Percentiles rank a stretch among this genome's conserved stretches.
These are phyloP conservation scores for Marcusenius ussheri DNA, from an alignment of 2,113 vertebrate genomes.

Conservation along the genomic window DNA sequence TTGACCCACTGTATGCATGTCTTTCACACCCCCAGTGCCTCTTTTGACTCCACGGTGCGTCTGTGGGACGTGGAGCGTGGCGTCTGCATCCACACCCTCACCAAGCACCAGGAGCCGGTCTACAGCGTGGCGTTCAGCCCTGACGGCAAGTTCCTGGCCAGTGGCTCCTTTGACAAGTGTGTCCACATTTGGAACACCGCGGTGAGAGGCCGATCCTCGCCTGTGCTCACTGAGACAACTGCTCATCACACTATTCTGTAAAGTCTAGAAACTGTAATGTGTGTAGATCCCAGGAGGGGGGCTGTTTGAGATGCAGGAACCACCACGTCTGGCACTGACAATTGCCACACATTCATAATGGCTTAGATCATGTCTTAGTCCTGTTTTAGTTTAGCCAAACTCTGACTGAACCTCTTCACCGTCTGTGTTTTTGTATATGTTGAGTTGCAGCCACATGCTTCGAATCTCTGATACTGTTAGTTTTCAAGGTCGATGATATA, in stretches of 20 bases:
- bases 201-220: slow-evolving; percentile 47
- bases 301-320: background rate
- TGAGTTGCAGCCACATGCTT: background rate
- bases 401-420: background rate
- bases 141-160: slow-evolving; percentile 86
- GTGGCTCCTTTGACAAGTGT: slow-evolving; percentile 97
- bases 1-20: background rate
- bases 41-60: slow-evolving; percentile 90
- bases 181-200: slow-evolving; percentile 96
- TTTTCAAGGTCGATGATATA: background rate
- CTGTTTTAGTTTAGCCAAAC: background rate
- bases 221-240: background rate
- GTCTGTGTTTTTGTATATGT: background rate
- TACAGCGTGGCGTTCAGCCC: slow-evolving; percentile 97
- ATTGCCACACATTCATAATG: background rate
- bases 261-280: background rate
- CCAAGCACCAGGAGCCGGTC: slow-evolving; percentile 92
- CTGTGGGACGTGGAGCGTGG: slow-evolving; percentile 95
- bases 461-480: background rate
- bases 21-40: slow-evolving; percentile 64
- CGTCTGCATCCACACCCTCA: slow-evolving; percentile 82
- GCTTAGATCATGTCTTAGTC: background rate
- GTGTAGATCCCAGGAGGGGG: background rate
- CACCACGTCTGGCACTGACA: background rate
- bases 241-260: background rate